Percentiles rank a stretch among this genome's conserved stretches.
Conservation (phyloP, 2,113 vertebrate genomes). For the Anhinga anhinga region DNA sequence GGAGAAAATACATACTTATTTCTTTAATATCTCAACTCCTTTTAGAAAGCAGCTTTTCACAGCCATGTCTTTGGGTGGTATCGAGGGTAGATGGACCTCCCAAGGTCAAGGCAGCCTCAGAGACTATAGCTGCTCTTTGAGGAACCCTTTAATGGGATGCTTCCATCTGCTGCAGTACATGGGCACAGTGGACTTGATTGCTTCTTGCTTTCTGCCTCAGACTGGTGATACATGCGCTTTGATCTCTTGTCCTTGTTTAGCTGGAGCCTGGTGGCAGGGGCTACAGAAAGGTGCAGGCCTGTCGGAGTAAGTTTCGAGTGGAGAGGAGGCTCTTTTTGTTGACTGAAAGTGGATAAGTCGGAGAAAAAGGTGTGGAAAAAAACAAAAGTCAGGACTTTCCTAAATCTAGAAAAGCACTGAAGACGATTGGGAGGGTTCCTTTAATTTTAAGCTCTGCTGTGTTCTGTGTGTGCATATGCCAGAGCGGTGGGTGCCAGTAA, state of each 20-base stretch:
- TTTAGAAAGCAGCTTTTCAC: not conserved
- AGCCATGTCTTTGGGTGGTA: not conserved
- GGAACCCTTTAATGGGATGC: not conserved
- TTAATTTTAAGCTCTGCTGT: not conserved
- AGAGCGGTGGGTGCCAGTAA: not conserved
- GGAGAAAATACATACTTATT: not conserved
- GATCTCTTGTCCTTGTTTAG: not conserved
- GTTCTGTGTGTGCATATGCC: fast-evolving
- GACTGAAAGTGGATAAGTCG: not conserved
- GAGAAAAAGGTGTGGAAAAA: not conserved
- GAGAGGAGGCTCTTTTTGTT: not conserved
- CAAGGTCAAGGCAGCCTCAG: not conserved
- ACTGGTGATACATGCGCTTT: not conserved
- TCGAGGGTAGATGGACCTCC: not conserved
- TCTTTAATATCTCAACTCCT: not conserved
- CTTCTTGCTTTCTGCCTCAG: not conserved
- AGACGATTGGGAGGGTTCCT: not conserved
- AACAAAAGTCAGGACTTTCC: not conserved
- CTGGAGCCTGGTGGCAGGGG: not conserved
- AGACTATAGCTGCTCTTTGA: not conserved
- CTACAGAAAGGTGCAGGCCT: not conserved
- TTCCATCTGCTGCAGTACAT: not conserved
- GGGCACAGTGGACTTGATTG: not conserved
- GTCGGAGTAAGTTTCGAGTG: not conserved
- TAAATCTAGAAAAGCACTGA: not conserved